These are phyloP conservation scores for Halcyon badia DNA, from an alignment of 2,797 vertebrate genomes.

Conservation along the genomic window DNA sequence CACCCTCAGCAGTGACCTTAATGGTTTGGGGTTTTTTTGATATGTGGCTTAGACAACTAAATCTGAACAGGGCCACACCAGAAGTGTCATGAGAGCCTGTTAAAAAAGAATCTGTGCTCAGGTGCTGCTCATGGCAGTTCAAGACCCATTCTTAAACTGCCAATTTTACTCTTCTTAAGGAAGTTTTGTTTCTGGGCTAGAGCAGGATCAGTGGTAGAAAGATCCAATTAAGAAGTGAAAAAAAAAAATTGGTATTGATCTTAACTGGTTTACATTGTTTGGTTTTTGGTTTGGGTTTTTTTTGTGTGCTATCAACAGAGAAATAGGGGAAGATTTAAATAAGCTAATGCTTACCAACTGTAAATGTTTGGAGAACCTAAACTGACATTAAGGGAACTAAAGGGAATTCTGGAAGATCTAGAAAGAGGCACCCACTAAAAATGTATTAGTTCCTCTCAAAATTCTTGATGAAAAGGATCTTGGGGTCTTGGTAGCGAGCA, in stretches of 20 bases:
- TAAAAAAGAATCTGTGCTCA: neutral
- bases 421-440: neutral
- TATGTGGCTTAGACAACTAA: neutral
- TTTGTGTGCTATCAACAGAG: neutral
- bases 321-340: neutral
- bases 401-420: neutral
- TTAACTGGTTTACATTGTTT: neutral
- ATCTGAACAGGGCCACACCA: neutral
- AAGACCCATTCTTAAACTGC: neutral
- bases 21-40: neutral
- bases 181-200: neutral
- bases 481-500: neutral
- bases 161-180: neutral
- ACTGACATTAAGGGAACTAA: neutral
- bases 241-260: neutral
- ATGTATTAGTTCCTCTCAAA: neutral
- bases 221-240: neutral
- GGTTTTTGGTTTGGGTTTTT: neutral
- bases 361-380: neutral
- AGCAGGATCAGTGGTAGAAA: neutral
- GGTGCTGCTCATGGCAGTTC: neutral
- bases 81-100: neutral
- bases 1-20: neutral
- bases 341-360: neutral
- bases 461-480: neutral